Evolutionary conservation across 1,140 invertebrate genomes (phyloP).

Genomic region (Antheraea mylitta): DNA sequence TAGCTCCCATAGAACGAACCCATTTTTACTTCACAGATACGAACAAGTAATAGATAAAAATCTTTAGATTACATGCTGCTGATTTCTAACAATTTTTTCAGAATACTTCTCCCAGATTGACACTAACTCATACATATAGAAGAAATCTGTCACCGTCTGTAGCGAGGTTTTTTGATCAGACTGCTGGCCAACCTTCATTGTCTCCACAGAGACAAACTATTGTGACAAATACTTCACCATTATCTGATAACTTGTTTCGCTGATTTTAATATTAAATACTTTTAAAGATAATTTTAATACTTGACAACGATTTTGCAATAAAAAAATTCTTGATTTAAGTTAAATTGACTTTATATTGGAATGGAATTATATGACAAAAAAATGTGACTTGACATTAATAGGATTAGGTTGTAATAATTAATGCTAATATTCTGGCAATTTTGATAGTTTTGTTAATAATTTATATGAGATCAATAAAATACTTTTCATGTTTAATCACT

Average conservation of each 20-base stretch:
- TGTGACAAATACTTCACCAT: conserved; percentile 28
- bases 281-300: neutral
- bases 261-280: neutral
- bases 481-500: neutral
- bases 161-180: conserved; percentile 62
- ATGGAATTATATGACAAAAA: no score
- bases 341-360: no score
- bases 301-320: neutral
- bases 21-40: no score
- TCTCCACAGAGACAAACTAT: conserved; percentile 42
- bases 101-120: conserved; percentile 19
- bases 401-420: no score
- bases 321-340: neutral
- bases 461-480: no score
- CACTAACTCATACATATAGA: neutral
- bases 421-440: no score
- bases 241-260: conserved; percentile 7
- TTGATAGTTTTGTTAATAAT: no score
- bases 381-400: no score
- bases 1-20: no score
- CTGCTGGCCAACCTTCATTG: conserved; percentile 45
- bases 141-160: conserved; percentile 66
- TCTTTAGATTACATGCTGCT: neutral
- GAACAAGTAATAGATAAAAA: no score
- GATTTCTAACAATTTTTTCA: conserved; percentile 2